Base-by-base conservation (phyloP, 1,140 invertebrate species). In the Drosophila bocqueti region DNA sequence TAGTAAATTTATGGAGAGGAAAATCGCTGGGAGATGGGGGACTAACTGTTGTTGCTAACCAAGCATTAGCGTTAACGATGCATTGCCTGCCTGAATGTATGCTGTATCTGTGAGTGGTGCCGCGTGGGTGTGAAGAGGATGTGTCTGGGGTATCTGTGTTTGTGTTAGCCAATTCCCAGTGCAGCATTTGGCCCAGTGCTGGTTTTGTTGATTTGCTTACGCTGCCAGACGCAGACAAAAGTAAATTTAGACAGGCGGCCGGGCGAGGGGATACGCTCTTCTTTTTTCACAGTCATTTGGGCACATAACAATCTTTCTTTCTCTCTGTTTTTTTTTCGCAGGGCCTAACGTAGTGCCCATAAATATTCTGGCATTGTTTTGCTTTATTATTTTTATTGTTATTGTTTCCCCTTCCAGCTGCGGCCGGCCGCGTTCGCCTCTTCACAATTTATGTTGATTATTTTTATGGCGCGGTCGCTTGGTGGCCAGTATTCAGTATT, bases 311-410 rank as follows among this genome's bases (percentile, higher is more conserved):
- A 77, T 86, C 72, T 76, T 57, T 76, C 36, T 62, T 62, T 75
- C 54, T 65, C 72, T 49, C 26, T 50, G 52, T 78, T 50, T 52
- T 38, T 49, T 75, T 57, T 67, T 81, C 15, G 36, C 59, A 45
- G 63, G 40, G 18, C 46, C 52, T 49, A 66, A 50, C 54, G 50
- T 79, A 84, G 72, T 76, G 76, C 42, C 80, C 80, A 90, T 90
- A 89, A 89, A 89, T 89, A 89, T 89, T 84, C 81, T 46, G 82
- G 73, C 81, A 90, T 89, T 89, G 85, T 90, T 89, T 90, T 89
- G 85, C 81, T 89, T 90, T 90, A 91, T 90, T 85, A 90, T 85
- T 91, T 90, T 90, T 90, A 90, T 90, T 89, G 85, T 90, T 90
- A 89, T 90, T 90, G 85, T 90, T 90, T 72, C 68, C 52, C 60